phyloP scores from a whole-genome alignment of 2,113 vertebrate genomes.

The Megaceryle torquata region DNA sequence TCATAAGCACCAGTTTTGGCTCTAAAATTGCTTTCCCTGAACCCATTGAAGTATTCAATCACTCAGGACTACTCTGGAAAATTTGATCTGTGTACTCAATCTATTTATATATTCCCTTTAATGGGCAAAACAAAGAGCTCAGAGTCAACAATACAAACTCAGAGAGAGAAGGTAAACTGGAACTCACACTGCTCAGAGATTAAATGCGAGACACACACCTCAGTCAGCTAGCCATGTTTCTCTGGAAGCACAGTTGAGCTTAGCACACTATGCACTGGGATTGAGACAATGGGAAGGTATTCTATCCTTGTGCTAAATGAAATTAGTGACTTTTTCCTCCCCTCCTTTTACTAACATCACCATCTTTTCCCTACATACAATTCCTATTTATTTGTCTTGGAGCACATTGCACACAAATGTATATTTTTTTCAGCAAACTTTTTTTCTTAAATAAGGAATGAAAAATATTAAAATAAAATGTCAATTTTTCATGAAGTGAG shows the following conservation, averaged over 20 bases:
- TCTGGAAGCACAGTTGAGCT: not conserved
- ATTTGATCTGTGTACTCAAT: not conserved
- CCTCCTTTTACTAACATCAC: not conserved
- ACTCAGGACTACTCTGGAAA: not conserved
- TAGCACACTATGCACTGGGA: not conserved
- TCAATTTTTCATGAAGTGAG: not conserved
- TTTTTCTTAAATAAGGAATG: not conserved
- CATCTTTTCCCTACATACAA: not conserved
- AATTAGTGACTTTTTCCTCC: not conserved
- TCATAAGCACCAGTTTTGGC: not conserved
- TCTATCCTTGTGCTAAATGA: not conserved
- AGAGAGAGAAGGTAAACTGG: not conserved
- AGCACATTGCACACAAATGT: not conserved
- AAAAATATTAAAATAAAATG: not conserved
- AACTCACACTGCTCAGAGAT: not conserved
- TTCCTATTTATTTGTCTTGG: not conserved
- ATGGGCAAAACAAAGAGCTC: not conserved
- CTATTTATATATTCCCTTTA: not conserved
- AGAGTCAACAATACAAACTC: not conserved
- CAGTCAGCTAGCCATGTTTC: not conserved
- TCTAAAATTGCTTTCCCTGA: not conserved
- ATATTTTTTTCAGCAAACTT: not conserved
- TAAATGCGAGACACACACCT: accelerated
- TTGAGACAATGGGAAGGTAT: not conserved
- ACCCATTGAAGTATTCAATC: not conserved